Evolutionary conservation across 2,888 invertebrate genomes (phyloP).

Genomic region (Celastrina argiolus): DNA sequence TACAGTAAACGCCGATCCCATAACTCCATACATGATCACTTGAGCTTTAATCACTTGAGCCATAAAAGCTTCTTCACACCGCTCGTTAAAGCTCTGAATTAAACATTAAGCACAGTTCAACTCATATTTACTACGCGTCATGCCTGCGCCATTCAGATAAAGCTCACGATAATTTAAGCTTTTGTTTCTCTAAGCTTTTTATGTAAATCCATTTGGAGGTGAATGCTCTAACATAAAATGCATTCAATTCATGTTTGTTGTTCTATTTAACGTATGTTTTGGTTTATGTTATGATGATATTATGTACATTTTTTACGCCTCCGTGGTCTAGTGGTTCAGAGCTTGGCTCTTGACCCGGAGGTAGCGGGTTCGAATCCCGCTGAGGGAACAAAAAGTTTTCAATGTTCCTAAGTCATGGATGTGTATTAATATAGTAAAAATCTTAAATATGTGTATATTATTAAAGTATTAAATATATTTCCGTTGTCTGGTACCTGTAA

Average conservation of each 20-base stretch:
- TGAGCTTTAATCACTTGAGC: not conserved
- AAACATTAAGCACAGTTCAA: slow-evolving; percentile 15
- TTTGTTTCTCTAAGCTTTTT: slow-evolving; percentile 17
- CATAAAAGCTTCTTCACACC: slow-evolving; percentile 5
- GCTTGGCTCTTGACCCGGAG: too few species aligned
- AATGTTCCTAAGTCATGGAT: too few species aligned
- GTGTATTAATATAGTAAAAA: too few species aligned
- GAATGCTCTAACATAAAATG: not conserved
- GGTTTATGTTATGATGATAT: not conserved
- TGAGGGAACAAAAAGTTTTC: too few species aligned
- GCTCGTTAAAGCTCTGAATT: slow-evolving; percentile 12
- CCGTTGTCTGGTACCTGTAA: too few species aligned
- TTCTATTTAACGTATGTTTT: not conserved
- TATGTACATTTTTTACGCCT: not conserved
- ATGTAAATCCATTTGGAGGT: slow-evolving; percentile 11
- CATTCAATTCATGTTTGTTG: not conserved
- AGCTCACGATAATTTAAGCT: not conserved
- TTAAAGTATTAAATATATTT: too few species aligned
- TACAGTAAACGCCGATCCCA: not conserved
- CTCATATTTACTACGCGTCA: slow-evolving; percentile 17
- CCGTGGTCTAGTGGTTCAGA: too few species aligned
- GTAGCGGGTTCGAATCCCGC: too few species aligned
- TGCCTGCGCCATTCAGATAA: slow-evolving; percentile 15
- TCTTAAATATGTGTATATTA: too few species aligned
- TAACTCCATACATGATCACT: not conserved